Conservation (phyloP, 2,797 vertebrate genomes). For the Tragelaphus eurycerus region DNA sequence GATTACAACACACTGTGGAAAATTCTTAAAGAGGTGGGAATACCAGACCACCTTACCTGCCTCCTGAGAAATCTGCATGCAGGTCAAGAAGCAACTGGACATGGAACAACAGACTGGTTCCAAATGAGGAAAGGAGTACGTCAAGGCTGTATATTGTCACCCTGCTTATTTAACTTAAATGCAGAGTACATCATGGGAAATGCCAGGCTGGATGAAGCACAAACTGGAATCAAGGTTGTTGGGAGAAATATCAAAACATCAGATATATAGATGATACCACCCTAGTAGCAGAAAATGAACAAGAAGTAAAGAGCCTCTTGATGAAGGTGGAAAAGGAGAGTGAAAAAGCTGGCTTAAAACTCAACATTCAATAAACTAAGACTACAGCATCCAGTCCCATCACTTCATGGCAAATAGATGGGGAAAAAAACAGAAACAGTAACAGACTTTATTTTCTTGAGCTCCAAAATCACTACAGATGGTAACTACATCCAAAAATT, state of each 20-base stretch:
- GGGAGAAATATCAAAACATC: not conserved
- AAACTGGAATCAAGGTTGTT: not conserved
- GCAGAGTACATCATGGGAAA: not conserved
- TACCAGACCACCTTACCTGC: not conserved
- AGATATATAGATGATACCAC: not conserved
- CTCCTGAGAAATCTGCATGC: not conserved
- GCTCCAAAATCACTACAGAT: not conserved
- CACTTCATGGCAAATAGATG: not conserved
- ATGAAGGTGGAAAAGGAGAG: not conserved
- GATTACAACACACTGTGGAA: not conserved
- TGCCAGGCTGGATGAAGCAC: not conserved
- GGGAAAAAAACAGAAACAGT: not conserved
- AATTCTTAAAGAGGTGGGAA: not conserved
- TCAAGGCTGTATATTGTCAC: not conserved
- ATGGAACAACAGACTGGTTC: not conserved
- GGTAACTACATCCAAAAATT: not conserved
- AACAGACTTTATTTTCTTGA: not conserved
- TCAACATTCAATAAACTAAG: not conserved
- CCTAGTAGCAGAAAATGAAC: not conserved
- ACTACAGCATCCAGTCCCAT: not conserved
- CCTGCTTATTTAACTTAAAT: not conserved
- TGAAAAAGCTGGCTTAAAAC: not conserved
- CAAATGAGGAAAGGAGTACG: not conserved
- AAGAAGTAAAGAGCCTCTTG: not conserved
- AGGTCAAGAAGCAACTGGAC: not conserved